Evolutionary conservation across 2,888 invertebrate genomes (phyloP), one percentile per base, ranked within the genome.

Genomic region (Ichneumon xanthorius): DNA sequence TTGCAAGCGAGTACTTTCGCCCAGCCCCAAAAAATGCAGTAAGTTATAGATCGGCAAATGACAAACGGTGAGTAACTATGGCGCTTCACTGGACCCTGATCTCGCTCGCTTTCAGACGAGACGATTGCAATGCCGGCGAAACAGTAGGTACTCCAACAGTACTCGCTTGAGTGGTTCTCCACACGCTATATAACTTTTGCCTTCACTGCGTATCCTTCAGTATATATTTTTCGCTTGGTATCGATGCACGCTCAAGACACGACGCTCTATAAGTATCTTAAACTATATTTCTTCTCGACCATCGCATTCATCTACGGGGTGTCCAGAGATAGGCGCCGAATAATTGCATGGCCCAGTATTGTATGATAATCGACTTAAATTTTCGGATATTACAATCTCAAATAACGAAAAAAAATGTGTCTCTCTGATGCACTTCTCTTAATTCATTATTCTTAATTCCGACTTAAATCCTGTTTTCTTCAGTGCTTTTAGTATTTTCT

Each of bases 21-120:
- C 85, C 80, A 68, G 73, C 53, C 50, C 53, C 37, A 33, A 87
- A 87, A 89, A 89, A 87, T 83, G 78, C 88, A 83, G 87, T 87
- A 89, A 89, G 89, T 89, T 88, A 86, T 89, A 88, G 89, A 87
- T 88, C 85, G 72, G 58, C 84, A 86, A 89, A 85, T 87, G 89
- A 88, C 89, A 85, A 87, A 87, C 86, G 81, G 72, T 76, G 82
- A 86, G 73, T 78, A 82, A 82, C 67, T 45, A 26, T 45, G 67
- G 67, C 67, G 67, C 67, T 68, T 68, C 67, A 45, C 67, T 26
- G 67, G 45, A 68, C 11, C 11, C 67, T 26, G 45, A 48, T 68
- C 67, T 68, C 67, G 67, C 45, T 48, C 19, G 45, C 45, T 68
- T 26, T 40, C 45, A 68, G 67, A 45, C 67, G 48, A 45, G 48